phyloP scores from a whole-genome alignment of 1,140 invertebrate genomes.

The Dolichoris vasculosae region DNA sequence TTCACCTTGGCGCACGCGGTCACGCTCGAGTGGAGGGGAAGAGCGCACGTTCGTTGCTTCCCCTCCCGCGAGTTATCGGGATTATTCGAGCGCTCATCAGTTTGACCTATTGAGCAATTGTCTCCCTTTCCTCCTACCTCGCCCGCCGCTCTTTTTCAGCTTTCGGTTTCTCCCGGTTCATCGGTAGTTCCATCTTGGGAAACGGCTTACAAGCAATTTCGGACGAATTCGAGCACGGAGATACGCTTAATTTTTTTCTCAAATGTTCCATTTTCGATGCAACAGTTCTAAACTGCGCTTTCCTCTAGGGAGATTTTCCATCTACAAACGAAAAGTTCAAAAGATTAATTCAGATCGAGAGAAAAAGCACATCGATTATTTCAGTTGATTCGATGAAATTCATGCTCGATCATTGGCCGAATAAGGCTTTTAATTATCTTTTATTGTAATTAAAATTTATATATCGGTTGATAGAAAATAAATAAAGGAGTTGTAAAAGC shows the following conservation, averaged over 20 bases:
- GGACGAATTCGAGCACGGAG: neutral
- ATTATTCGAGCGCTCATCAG: conserved; percentile 41
- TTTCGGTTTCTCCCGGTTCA: too few relatives aligned
- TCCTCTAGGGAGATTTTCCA: neutral
- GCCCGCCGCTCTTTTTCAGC: neutral
- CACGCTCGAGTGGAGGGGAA: neutral
- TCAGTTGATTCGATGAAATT: too few relatives aligned
- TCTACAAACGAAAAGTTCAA: neutral
- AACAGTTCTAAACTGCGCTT: neutral
- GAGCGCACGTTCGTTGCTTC: neutral
- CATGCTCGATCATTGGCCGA: too few relatives aligned
- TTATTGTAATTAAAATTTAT: too few relatives aligned
- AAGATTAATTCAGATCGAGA: too few relatives aligned
- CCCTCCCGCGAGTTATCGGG: conserved; percentile 11
- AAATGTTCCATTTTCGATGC: neutral
- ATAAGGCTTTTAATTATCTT: too few relatives aligned
- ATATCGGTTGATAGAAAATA: too few relatives aligned
- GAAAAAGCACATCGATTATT: too few relatives aligned
- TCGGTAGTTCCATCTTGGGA: neutral
- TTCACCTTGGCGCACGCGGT: conserved; percentile 65
- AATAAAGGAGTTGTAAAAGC: too few relatives aligned
- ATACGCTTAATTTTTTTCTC: neutral
- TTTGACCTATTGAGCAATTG: conserved; percentile 35
- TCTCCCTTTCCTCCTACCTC: neutral
- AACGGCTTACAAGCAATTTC: neutral